phyloP scores from a whole-genome alignment of 2,888 invertebrate genomes.

The Xestia c-nigrum region DNA sequence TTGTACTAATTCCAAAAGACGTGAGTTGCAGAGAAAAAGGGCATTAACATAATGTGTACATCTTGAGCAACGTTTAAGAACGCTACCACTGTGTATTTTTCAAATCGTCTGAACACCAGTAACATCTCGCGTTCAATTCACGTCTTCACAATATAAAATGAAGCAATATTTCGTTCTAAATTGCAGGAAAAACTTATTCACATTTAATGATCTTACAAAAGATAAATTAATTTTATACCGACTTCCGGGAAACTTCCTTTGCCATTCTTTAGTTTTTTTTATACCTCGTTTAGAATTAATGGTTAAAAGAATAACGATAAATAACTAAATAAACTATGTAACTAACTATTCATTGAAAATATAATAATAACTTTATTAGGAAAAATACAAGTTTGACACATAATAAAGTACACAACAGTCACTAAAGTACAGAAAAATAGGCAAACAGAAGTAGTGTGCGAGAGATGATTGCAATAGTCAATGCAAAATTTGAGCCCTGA shows the following conservation, averaged over 20 bases:
- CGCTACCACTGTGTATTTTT: not conserved
- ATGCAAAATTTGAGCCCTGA: too few species aligned
- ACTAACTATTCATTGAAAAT: slow-evolving; percentile 7
- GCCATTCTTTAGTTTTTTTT: not conserved
- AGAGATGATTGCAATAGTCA: too few species aligned
- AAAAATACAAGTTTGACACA: too few species aligned
- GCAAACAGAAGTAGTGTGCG: too few species aligned
- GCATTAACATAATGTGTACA: not conserved
- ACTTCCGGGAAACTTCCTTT: not conserved
- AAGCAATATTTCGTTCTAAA: slow-evolving; percentile 9
- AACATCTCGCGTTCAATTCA: not conserved
- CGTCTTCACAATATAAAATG: not conserved
- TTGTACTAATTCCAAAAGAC: not conserved
- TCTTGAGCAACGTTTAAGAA: not conserved
- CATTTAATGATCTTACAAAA: not conserved
- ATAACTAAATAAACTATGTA: slow-evolving; percentile 3
- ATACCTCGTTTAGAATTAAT: not conserved
- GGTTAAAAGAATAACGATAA: not conserved
- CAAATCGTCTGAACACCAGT: not conserved
- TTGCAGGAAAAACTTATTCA: not conserved
- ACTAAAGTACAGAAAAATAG: too few species aligned
- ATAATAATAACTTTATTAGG: too few species aligned
- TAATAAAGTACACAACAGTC: too few species aligned
- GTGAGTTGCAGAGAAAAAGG: not conserved
- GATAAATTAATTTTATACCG: not conserved